Evolutionary conservation across 2,113 vertebrate species (phyloP).

Genomic region (Mirza zaza): DNA sequence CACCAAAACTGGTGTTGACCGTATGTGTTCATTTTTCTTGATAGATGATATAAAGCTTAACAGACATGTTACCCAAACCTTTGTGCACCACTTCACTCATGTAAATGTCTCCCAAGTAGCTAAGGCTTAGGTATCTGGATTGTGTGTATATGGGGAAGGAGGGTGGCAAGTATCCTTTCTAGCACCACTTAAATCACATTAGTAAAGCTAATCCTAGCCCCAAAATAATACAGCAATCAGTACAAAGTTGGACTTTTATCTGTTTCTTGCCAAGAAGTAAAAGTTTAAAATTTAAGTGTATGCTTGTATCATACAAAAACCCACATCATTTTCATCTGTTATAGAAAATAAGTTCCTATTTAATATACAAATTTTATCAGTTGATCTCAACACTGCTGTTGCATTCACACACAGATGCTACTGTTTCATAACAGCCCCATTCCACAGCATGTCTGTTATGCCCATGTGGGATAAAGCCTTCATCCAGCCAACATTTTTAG

Average conservation of each 20-base stretch:
- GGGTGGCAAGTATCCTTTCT: neutral
- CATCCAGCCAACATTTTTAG: neutral
- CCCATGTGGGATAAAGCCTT: neutral
- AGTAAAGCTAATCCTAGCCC: neutral
- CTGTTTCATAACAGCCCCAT: neutral
- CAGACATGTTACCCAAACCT: neutral
- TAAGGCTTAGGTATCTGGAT: neutral
- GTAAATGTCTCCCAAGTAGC: neutral
- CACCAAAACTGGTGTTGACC: neutral
- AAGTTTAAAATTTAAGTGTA: slow-evolving; percentile 32
- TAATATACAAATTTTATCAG: neutral
- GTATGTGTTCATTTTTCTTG: neutral
- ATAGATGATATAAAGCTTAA: neutral
- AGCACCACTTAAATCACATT: neutral
- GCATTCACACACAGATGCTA: neutral
- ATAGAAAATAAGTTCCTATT: neutral
- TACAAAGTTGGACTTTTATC: neutral
- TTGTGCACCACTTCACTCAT: neutral
- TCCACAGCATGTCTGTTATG: neutral
- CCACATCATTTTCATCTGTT: neutral
- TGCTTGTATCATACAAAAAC: neutral
- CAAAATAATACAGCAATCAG: neutral
- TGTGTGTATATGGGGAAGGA: neutral
- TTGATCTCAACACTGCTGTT: neutral
- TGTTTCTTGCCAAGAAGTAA: neutral